Evolutionary conservation across 2,113 vertebrate species (phyloP), one percentile per base, ranked within the genome.

Genomic region (Labrus mixtus): DNA sequence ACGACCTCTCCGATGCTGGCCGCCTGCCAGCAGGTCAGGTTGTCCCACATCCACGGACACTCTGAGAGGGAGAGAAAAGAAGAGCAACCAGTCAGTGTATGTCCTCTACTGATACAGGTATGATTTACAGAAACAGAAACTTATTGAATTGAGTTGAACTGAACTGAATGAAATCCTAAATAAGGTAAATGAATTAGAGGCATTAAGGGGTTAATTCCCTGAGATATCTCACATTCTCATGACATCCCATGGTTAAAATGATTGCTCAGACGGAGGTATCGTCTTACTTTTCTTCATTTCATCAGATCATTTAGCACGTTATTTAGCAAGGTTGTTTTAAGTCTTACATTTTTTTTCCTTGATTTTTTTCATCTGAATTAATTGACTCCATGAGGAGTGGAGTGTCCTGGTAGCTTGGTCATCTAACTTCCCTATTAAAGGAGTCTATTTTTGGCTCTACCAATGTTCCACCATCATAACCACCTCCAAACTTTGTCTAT

Each of bases 21-120:
- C 0, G 95, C 95, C 92, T 97, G 95, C 97, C 98, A 99, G 75
- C 98, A 99, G 0, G 97, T 98, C 81, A 99, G 95, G 39, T 99
- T 98, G 82, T 99, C 98, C 98, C 98, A 99, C 95, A 97, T 95
- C 90, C 96, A 97, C 0, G 95, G 94, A 79, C 98, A 99, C 22
- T 87, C 97, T 98, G 71, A 0, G 43, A 51, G 43, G 57, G 13
- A 59, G 0, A n/a, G 1, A 53, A 17, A 53, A 57, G 12, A 58
- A 0, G 1, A 56, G 19, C 19, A 79, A 13, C 39, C 23, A 48
- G 60, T 80, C 39, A 70, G 43, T 13, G 23, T 37, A 0, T 20
- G 46, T 4, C 16, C 7, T 48, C 7, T 37, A 9, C 33, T 48
- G 46, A 48, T 6, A 20, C 39, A 17, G 39, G 10, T 8, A 16